Evolutionary conservation across 2,113 vertebrate genomes (phyloP).

Genomic region (Lonchura striata): DNA sequence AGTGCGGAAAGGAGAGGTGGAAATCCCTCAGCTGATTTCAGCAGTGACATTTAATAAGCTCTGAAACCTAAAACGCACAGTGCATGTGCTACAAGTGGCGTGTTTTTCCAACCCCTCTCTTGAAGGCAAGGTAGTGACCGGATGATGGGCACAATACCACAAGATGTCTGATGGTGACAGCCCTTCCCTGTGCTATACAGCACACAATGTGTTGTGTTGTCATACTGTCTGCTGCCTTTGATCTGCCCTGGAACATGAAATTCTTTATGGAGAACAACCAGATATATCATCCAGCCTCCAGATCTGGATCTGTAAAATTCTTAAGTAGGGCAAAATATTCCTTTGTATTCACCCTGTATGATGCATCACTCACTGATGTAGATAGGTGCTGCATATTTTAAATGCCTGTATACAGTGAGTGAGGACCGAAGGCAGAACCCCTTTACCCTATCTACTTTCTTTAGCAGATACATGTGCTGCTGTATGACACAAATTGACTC

Average conservation of each 20-base stretch:
- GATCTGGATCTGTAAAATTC: not conserved
- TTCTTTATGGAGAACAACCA: not conserved
- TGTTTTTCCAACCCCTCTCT: not conserved
- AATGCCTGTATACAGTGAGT: not conserved
- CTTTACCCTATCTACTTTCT: not conserved
- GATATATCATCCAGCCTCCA: not conserved
- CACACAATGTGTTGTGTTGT: rapidly evolving
- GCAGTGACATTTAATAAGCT: not conserved
- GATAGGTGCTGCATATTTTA: conserved; percentile 13
- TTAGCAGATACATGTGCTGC: conserved; percentile 13
- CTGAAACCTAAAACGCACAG: not conserved
- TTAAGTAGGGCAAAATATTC: conserved; percentile 38
- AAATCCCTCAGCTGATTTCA: not conserved
- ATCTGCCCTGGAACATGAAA: not conserved
- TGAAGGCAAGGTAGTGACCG: not conserved
- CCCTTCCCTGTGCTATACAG: not conserved
- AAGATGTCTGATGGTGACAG: rapidly evolving
- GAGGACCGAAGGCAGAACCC: not conserved
- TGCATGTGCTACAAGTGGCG: not conserved
- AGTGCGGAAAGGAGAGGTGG: not conserved
- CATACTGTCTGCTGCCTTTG: conserved; percentile 9
- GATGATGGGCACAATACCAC: not conserved
- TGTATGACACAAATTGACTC: conserved; percentile 33
- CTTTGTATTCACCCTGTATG: not conserved
- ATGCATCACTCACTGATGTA: not conserved